Evolutionary conservation across 92 coral and sea anemone species (phyloP), one percentile per base, ranked within the genome.

Genomic region (Montipora capitata): DNA sequence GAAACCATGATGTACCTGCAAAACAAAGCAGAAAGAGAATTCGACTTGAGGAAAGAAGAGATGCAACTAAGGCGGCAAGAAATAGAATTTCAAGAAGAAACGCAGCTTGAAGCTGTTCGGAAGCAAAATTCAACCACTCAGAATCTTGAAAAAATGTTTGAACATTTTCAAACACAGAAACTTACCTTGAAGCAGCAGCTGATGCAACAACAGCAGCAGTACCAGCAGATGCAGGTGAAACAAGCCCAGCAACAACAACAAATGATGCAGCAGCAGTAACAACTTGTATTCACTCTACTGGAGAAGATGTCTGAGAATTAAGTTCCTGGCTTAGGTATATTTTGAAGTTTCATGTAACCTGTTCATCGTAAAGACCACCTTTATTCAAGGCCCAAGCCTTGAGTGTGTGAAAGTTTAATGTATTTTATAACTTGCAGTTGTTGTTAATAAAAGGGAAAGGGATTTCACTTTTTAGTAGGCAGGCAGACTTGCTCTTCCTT

Each of bases 11-110:
- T 69, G 18, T 79, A 87, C 74, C 78, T 56, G 40, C 54, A 87
- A n/a, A 79, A 48, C 27, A 87, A 79, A 79, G 91, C 91, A 12
- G 91, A 78, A 76, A 86, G 78, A 78, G 91, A 87, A 20, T 80
- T 79, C 68, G 91, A 87, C 35, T 71, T 87, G 41, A 70, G 81
- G 58, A 78, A 79, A 65, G 80, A 79, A 79, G 86, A 87, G 86
- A 49, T 87, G 35, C 35, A 79, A 71, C 54, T 87, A 13, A 87
- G 58, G 66, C 40, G 40, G 78, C 40, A 71, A 72, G 91, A 87
- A 72, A 70, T 72, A 78, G 80, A 80, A 17, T 43, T 39, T n/a
- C 91, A 87, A 11, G 79, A 86, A 41, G 86, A 82, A 82, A 44
- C 40, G 67, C 87, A 82, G 69, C 78, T 82, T 2, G 72, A 69